Evolutionary conservation across 1,140 invertebrate genomes (phyloP).

Genomic region (Lepidurus arcticus): DNA sequence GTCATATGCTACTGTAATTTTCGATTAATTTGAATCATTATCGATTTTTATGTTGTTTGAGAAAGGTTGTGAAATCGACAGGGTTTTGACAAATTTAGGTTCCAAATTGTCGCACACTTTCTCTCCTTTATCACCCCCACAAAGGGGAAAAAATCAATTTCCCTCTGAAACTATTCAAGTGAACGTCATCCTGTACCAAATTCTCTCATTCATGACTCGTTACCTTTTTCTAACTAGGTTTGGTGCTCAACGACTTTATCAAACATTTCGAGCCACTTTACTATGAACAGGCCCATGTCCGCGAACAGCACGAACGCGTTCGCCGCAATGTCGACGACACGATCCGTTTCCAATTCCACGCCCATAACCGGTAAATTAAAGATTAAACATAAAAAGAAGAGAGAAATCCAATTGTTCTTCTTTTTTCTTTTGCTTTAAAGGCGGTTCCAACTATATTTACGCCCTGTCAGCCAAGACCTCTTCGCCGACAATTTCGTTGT

Average conservation of each 20-base stretch:
- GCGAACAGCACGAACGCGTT: constrained; percentile 45
- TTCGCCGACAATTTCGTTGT: constrained; percentile 74
- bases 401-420: background rate
- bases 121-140: too few species aligned
- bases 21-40: too few species aligned
- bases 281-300: constrained; percentile 49
- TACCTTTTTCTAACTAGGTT: constrained; percentile 41
- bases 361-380: constrained; percentile 48
- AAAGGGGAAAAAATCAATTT: too few species aligned
- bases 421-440: constrained; percentile 50
- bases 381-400: background rate
- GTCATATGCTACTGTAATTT: too few species aligned
- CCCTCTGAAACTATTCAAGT: background rate
- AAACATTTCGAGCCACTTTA: constrained; percentile 52
- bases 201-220: constrained; percentile 22
- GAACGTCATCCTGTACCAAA: background rate
- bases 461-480: constrained; percentile 59
- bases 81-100: too few species aligned
- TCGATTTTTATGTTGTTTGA: too few species aligned
- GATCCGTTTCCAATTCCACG: constrained; percentile 40
- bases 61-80: too few species aligned
- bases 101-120: too few species aligned
- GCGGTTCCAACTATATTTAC: constrained; percentile 67
- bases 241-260: constrained; percentile 50
- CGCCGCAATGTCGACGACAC: constrained; percentile 40